Evolutionary conservation across 2,797 vertebrate genomes (phyloP).

Genomic region (Hyperoplus lanceolatus): DNA sequence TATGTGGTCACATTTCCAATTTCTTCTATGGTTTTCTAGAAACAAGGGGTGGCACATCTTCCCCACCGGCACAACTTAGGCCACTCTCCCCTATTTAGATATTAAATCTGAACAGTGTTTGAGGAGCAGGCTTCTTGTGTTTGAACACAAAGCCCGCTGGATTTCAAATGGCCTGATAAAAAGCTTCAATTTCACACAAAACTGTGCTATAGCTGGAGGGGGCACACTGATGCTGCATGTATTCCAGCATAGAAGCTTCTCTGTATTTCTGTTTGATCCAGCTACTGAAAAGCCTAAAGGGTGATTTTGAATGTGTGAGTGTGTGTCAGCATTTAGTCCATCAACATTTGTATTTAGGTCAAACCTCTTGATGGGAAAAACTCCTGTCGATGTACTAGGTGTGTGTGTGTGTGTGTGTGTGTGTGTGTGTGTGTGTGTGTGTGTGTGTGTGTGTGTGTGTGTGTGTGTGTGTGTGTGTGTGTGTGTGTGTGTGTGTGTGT

Average conservation of each 20-base stretch:
- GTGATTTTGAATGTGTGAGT: conserved; percentile 41
- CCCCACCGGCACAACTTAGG: no score
- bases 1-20: no score
- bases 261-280: conserved; percentile 53
- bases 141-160: conserved; percentile 39
- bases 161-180: conserved; percentile 60
- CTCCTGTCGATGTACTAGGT: conserved; percentile 29
- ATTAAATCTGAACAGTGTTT: conserved; percentile 18
- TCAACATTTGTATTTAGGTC: conserved; percentile 41
- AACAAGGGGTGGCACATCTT: no score
- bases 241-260: conserved; percentile 36
- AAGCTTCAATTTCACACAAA: conserved; percentile 70
- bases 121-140: conserved; percentile 43
- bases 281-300: conserved; percentile 43
- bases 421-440: conserved; percentile 38
- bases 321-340: conserved; percentile 44
- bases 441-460: conserved; percentile 35
- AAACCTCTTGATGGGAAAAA: conserved; percentile 47
- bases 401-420: conserved; percentile 26
- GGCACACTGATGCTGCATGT: conserved; percentile 33
- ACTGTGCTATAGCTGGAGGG: conserved; percentile 45
- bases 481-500: conserved; percentile 41
- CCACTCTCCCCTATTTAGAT: no score
- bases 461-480: conserved; percentile 22
- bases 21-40: no score